Evolutionary conservation across 1,140 invertebrate species (phyloP), one percentile per base, ranked within the genome.

Genomic region (Brachionus rubens): DNA sequence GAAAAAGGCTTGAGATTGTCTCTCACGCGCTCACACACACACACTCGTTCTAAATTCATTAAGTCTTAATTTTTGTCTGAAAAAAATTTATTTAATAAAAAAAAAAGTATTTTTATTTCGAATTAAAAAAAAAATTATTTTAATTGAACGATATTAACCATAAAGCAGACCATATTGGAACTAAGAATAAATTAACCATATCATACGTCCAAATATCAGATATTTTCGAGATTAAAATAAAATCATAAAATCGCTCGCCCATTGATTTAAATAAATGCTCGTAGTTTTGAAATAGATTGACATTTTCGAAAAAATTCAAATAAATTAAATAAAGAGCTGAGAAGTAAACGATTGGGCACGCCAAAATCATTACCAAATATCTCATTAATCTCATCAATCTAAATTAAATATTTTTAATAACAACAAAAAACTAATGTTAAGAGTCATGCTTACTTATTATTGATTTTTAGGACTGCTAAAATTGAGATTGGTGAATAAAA

Each of bases 121-220:
- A n/a, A 36, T 36, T 36, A 5, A 36, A 36, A 36, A 36, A 36
- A 36, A 36, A 36, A 36, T 36, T 5, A 5, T 36, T 36, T 36
- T 36, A 36, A 36, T 36, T 36, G 9, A 36, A 36, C 33, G 33
- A 36, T 12, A 41, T 43, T 4, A 65, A 41, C 59, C 59, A 65
- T 28, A 65, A 41, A 12, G 59, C 19, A 24, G 40, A 65, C 59
- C 59, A 65, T 14, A 65, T 65, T 9, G 59, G 59, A 10, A 65
- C 40, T 12, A 65, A 9, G 14, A 65, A 65, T 65, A 65, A 65
- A 43, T 65, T 65, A 0, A 65, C 14, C 59, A 65, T 43, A 41
- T 65, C 59, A 65, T 65, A 65, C 12, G 59, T 65, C 59, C 59
- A 65, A 12, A 65, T 65, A 41, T 41, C 6, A 12, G 59, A 65